Percentiles rank a stretch among this genome's conserved stretches.
These are phyloP conservation scores for Chymomyza fuscimana DNA, from an alignment of 2,888 invertebrate genomes.

Conservation along the genomic window DNA sequence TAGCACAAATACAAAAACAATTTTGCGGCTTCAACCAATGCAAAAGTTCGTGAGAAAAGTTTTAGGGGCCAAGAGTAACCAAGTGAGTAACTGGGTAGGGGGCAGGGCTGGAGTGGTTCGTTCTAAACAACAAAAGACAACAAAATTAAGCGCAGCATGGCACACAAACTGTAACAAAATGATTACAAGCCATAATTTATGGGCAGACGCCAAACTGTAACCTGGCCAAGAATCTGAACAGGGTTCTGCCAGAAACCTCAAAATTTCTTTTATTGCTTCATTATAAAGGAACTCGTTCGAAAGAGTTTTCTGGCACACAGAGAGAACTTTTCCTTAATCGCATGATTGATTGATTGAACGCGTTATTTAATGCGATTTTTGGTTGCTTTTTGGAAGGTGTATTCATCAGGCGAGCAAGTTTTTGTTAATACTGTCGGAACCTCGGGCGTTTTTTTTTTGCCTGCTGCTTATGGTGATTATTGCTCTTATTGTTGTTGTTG, in stretches of 20 bases:
- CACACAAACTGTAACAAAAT: slow-evolving; percentile 66
- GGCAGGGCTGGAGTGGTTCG: background rate
- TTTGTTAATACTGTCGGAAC: background rate
- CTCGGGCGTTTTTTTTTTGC: too few relatives aligned
- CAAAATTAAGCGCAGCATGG: background rate
- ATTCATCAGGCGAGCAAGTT: background rate
- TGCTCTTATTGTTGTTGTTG: background rate
- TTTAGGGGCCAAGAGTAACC: background rate
- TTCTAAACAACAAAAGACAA: slow-evolving; percentile 16
- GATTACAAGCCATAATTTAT: slow-evolving; percentile 66
- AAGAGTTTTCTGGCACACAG: too few relatives aligned
- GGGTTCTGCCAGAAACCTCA: too few relatives aligned
- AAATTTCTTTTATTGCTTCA: too few relatives aligned
- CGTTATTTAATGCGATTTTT: slow-evolving; percentile 50
- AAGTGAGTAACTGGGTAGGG: background rate
- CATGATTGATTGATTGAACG: slow-evolving; percentile 40
- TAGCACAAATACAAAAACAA: slow-evolving; percentile 18
- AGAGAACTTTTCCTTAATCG: too few relatives aligned
- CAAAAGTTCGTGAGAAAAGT: slow-evolving; percentile 59
- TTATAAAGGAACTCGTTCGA: too few relatives aligned
- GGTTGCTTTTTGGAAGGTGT: background rate
- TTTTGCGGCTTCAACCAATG: slow-evolving; percentile 55
- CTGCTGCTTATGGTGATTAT: too few relatives aligned
- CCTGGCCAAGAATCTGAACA: background rate
- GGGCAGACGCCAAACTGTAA: slow-evolving; percentile 35